Evolutionary conservation across 2,113 vertebrate species (phyloP).

Genomic region (Arvicanthis niloticus): DNA sequence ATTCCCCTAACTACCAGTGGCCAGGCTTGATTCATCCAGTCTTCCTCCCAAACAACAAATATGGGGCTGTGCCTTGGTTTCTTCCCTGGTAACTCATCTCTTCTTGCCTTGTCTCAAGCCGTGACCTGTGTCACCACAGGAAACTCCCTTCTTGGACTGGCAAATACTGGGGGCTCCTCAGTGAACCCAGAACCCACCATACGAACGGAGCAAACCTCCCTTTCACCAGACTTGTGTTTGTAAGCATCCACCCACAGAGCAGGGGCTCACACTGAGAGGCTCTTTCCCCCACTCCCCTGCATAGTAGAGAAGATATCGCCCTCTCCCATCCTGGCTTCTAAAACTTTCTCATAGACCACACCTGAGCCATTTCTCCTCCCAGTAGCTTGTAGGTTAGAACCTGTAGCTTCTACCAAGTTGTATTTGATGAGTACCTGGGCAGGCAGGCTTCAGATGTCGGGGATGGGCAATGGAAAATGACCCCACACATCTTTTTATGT

Average conservation of each 20-base stretch:
- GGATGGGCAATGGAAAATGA: rapidly evolving
- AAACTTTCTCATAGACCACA: rapidly evolving
- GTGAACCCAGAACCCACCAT: rapidly evolving
- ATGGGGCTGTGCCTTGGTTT: not conserved
- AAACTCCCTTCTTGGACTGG: not conserved
- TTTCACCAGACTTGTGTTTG: not conserved
- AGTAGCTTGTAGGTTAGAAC: rapidly evolving
- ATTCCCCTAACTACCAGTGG: rapidly evolving
- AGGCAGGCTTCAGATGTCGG: too few species aligned
- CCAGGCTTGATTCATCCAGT: rapidly evolving
- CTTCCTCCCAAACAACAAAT: not conserved
- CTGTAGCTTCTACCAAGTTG: rapidly evolving
- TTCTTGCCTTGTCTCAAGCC: not conserved
- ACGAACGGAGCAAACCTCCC: rapidly evolving
- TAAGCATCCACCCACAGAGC: not conserved
- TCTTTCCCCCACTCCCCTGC: not conserved
- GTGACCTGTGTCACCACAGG: not conserved
- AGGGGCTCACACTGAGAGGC: too few species aligned
- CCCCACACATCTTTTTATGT: rapidly evolving
- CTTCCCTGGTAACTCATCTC: rapidly evolving
- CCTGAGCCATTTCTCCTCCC: not conserved
- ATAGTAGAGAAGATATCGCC: rapidly evolving
- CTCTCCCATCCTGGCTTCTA: rapidly evolving
- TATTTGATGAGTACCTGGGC: not conserved
- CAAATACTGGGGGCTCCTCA: rapidly evolving